These are phyloP conservation scores for Cephus spinipes DNA, from an alignment of 2,888 invertebrate species.

Conservation along the genomic window DNA sequence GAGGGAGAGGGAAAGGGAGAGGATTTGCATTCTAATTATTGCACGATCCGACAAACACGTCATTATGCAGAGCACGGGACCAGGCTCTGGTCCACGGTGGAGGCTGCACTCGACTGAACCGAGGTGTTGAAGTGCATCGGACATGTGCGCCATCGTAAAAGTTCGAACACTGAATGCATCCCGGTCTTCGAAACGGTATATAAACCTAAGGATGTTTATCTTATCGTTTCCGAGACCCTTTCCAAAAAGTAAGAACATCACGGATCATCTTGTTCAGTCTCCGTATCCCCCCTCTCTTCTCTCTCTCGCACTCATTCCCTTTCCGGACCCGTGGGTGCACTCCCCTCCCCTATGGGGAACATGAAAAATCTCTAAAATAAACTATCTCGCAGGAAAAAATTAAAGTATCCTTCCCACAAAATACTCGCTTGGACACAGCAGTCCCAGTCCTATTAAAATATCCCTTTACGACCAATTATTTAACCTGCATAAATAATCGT, in stretches of 20 bases:
- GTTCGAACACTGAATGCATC: background rate
- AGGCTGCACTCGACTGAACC: background rate
- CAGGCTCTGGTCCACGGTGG: background rate
- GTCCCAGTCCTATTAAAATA: background rate
- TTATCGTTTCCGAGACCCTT: slow-evolving; percentile 27
- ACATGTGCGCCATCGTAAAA: slow-evolving; percentile 17
- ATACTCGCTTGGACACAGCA: background rate
- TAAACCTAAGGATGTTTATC: slow-evolving; percentile 32
- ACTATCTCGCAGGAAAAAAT: background rate
- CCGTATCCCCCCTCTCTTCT: background rate
- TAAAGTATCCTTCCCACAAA: background rate
- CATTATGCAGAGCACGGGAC: background rate
- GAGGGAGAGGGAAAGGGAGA: slow-evolving; percentile 17
- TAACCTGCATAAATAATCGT: background rate
- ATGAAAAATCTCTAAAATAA: background rate
- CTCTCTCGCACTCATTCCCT: no score
- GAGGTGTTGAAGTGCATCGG: slow-evolving; percentile 14
- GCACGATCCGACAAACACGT: slow-evolving; percentile 30
- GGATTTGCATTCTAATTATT: slow-evolving; percentile 52
- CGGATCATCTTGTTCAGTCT: background rate
- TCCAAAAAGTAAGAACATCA: background rate
- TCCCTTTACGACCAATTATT: background rate
- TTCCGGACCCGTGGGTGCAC: background rate
- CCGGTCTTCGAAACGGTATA: background rate
- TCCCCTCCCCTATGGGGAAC: background rate